Conservation (phyloP, 1,140 invertebrate genomes). For the Atta colombica region DNA sequence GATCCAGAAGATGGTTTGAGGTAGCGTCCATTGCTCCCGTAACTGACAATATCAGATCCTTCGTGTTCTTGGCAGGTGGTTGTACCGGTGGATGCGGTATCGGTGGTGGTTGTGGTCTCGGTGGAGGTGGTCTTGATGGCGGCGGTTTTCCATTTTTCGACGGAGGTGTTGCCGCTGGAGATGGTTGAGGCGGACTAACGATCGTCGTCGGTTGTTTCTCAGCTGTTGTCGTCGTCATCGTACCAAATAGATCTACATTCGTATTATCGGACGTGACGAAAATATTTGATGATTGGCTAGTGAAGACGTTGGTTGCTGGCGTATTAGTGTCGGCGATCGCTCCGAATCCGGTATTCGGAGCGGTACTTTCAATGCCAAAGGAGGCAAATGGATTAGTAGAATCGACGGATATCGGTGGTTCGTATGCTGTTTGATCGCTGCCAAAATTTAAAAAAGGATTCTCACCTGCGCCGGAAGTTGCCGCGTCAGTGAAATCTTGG, state of each 20-base stretch:
- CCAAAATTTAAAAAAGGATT: conserved; percentile 90
- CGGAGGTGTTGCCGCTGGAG: conserved; percentile 78
- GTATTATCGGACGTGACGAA: conserved; percentile 54
- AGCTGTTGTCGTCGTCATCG: conserved; percentile 78
- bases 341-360: conserved; percentile 52
- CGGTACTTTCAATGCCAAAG: conserved; percentile 82
- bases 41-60: conserved; percentile 94
- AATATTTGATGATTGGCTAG: conserved; percentile 62
- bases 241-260: conserved; percentile 52
- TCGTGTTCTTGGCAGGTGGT: conserved; percentile 90
- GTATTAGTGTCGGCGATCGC: conserved; percentile 63
- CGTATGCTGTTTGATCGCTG: conserved; percentile 76
- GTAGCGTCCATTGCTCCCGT: conserved; percentile 96
- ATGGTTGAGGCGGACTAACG: conserved; percentile 73
- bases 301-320: conserved; percentile 69
- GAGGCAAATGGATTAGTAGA: conserved; percentile 89
- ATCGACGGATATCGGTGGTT: conserved; percentile 78
- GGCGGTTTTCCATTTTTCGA: conserved; percentile 74
- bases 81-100: conserved; percentile 83
- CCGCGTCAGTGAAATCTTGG: conserved; percentile 85
- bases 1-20: conserved; percentile 93
- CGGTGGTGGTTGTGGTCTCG: conserved; percentile 79
- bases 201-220: conserved; percentile 70
- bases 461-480: conserved; percentile 76
- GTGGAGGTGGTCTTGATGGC: conserved; percentile 74